phyloP scores from a whole-genome alignment of 2,888 invertebrate genomes.

The Tenthredo notha region DNA sequence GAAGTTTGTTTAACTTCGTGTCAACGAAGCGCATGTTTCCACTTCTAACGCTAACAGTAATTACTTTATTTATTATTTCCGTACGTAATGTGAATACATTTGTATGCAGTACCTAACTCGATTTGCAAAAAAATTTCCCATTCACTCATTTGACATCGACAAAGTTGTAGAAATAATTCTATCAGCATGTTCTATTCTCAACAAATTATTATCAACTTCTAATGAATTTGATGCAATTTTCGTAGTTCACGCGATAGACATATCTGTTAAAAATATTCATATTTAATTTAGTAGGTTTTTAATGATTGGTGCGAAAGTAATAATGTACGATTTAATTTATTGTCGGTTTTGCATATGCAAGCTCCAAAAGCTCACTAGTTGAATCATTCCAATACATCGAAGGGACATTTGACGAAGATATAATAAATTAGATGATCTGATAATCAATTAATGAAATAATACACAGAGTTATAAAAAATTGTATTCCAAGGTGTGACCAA shows the following conservation, averaged over 20 bases:
- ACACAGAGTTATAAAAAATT: not conserved
- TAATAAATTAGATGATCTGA: not conserved
- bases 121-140: not conserved
- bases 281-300: not conserved
- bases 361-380: not conserved
- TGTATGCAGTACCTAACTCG: not conserved
- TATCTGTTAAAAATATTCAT: not conserved
- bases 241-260: not conserved
- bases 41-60: slow-evolving; percentile 5
- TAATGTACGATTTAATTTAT: not conserved
- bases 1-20: slow-evolving; percentile 28
- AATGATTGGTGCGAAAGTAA: not conserved
- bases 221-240: not conserved
- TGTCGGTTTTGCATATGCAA: not conserved
- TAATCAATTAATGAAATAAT: not conserved
- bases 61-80: slow-evolving; percentile 21
- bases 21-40: slow-evolving; percentile 29
- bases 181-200: not conserved
- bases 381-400: not conserved
- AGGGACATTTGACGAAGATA: not conserved
- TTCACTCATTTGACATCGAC: not conserved
- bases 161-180: no score
- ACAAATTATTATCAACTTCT: not conserved
- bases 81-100: not conserved
- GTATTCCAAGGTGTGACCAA: not conserved